Percentiles rank a stretch among this genome's conserved stretches.
These are phyloP conservation scores for Eupristina koningsbergeri DNA, from an alignment of 1,140 invertebrate species.

Conservation along the genomic window DNA sequence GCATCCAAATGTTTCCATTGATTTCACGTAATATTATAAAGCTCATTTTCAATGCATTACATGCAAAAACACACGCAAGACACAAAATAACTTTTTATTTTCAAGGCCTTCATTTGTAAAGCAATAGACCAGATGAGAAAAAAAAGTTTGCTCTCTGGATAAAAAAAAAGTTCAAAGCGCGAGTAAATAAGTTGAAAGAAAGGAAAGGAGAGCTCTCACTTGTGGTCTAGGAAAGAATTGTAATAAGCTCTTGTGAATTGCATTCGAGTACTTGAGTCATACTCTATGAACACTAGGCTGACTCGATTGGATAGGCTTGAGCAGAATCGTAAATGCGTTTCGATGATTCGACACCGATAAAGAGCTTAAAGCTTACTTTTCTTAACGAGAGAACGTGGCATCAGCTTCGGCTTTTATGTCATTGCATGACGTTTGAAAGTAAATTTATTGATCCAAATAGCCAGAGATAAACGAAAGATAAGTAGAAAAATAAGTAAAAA, in stretches of 20 bases:
- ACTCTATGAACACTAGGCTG: neutral
- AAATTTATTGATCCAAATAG: conserved; percentile 23
- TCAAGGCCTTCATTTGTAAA: neutral
- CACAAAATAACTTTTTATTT: neutral
- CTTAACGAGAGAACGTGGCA: conserved; percentile 14
- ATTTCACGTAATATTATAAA: neutral
- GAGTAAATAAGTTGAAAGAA: neutral
- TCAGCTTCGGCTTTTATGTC: neutral
- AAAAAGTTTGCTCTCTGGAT: neutral
- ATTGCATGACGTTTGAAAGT: neutral
- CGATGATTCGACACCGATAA: conserved; percentile 39
- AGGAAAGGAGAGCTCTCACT: neutral
- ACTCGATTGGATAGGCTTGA: conserved; percentile 10
- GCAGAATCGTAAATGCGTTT: conserved; percentile 39
- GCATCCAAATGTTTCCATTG: neutral
- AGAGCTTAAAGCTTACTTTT: neutral
- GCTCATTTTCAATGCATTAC: neutral
- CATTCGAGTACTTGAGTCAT: conserved; percentile 19
- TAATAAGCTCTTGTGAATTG: conserved; percentile 42
- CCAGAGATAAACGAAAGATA: neutral
- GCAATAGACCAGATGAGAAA: neutral
- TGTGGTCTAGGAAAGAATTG: neutral
- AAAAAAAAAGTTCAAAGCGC: too few species aligned
- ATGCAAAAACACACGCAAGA: neutral
- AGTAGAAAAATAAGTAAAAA: neutral